Percentiles rank a stretch among this genome's conserved stretches.
Evolutionary conservation across 2,888 invertebrate genomes (phyloP).

Genomic region (Halocaridina rubra): DNA sequence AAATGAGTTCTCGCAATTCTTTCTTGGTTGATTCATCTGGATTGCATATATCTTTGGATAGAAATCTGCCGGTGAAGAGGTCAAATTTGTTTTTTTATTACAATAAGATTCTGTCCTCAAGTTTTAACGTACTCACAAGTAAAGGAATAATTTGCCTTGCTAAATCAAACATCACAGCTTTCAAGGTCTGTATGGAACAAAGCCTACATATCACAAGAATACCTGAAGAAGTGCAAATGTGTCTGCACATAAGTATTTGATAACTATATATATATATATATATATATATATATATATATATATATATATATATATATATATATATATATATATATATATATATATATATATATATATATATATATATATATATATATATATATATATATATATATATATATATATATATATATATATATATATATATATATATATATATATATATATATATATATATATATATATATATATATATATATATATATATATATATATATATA

Average conservation of each 20-base stretch:
- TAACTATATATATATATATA: constrained; percentile 19
- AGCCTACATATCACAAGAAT: background rate
- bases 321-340: constrained; percentile 14
- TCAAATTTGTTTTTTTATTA: no score
- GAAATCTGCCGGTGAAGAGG: no score
- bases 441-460: constrained; percentile 28
- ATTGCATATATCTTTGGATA: no score
- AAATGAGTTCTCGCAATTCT: no score
- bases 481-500: constrained; percentile 13
- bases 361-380: constrained; percentile 15
- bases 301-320: constrained; percentile 10
- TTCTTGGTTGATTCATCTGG: no score
- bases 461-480: constrained; percentile 6
- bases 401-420: constrained; percentile 11
- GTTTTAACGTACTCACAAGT: no score
- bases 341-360: constrained; percentile 19
- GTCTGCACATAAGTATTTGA: constrained; percentile 17
- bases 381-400: constrained; percentile 19
- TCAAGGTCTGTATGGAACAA: background rate
- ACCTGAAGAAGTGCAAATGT: background rate
- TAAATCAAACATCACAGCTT: no score
- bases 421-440: constrained; percentile 13
- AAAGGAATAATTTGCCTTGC: no score
- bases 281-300: background rate
- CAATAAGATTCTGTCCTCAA: no score